Evolutionary conservation across 2,797 vertebrate species (phyloP), one percentile per base, ranked within the genome.

Genomic region (Hoplostethus atlanticus): DNA sequence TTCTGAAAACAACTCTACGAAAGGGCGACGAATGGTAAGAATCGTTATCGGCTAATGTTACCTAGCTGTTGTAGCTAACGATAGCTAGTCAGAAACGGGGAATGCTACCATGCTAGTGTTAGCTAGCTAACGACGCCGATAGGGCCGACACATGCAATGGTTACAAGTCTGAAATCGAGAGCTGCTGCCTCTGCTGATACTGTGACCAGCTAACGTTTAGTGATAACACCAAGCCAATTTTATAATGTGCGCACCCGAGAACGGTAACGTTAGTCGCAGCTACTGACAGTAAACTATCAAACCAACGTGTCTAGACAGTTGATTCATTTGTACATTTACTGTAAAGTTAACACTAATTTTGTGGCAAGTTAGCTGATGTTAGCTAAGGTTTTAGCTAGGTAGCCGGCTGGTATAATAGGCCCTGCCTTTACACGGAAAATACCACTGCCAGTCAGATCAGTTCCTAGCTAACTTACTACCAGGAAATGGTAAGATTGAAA

Each of bases 11-110:
- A 8, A 81, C 90, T 48, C 85, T 96, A 1, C 88, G 92, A 59
- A 96, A 95, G 76, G 95, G 95, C 21, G 95, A 95, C 85, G 93
- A 95, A 84, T 96, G 95, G 95, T 96, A 84, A 93, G 93, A 64
- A 12, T 3, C 21, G 11, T 8, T 30, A 25, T 0, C 6, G 42
- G 46, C 59, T 8, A 66, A 38, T 48, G 30, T 40, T 68, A 40
- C 38, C 44, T 5, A 13, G 55, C 34, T 53, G 47, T 52, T 67
- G 54, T 42, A 55, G 71, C 55, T 81, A 75, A 68, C 64, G 34
- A 52, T 61, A 72, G 66, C 76, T 64, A 44, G 44, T 40, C 54
- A 73, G 55, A 76, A 80, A 83, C 84, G 72, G 90, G 89, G 90
- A 87, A 87, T 83, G 83, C 81, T 89, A 92, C 30, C 75, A 30